These are phyloP conservation scores for Colletes latitarsis DNA, from an alignment of 1,140 invertebrate species.

Conservation along the genomic window DNA sequence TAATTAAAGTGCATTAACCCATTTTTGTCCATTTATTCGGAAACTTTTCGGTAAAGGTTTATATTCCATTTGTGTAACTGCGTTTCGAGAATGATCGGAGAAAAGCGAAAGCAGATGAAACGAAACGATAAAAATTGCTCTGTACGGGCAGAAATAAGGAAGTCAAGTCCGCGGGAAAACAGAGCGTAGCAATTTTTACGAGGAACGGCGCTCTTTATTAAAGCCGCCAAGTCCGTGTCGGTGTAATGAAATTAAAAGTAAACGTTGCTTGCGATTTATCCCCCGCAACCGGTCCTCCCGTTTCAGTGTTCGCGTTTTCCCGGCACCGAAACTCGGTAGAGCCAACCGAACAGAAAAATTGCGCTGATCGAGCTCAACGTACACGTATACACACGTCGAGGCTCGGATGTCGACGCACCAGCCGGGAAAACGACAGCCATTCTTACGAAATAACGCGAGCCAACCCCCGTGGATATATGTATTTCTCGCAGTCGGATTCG, in stretches of 20 bases:
- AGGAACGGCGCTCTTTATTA: conserved; percentile 20
- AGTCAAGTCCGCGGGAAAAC: neutral
- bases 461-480: neutral
- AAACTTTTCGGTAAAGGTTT: too few relatives aligned
- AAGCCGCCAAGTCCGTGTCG: conserved; percentile 33
- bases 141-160: neutral
- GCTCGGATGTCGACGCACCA: neutral
- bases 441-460: neutral
- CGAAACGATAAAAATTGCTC: neutral
- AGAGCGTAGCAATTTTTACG: conserved; percentile 9
- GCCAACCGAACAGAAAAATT: neutral
- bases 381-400: neutral
- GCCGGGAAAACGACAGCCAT: neutral
- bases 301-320: neutral
- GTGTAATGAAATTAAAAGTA: conserved; percentile 43
- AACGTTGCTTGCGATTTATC: conserved; percentile 43
- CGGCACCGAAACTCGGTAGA: too few relatives aligned
- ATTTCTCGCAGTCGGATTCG: neutral
- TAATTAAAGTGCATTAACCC: too few relatives aligned
- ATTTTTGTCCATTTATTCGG: too few relatives aligned
- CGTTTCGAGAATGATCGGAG: neutral
- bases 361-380: neutral
- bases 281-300: neutral
- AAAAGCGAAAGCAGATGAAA: neutral
- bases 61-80: too few relatives aligned